phyloP scores from a whole-genome alignment of 2,888 invertebrate genomes.

The Euspilapteryx auroguttella region DNA sequence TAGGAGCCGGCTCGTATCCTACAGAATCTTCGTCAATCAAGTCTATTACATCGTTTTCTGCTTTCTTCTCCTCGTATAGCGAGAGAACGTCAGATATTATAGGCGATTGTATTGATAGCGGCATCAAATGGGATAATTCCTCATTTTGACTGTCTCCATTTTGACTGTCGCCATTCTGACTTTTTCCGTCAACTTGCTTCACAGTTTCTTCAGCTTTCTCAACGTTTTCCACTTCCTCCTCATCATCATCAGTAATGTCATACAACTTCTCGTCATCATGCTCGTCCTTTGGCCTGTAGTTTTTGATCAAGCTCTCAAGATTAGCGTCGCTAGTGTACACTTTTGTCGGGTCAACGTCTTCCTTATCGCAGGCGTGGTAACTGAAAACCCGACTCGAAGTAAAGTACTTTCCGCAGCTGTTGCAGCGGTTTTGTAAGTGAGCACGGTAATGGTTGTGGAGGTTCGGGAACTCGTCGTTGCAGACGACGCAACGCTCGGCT shows the following conservation, averaged over 20 bases:
- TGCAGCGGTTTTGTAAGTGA: conserved; percentile 59
- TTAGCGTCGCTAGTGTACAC: conserved; percentile 36
- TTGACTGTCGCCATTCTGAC: neutral
- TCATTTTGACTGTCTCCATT: conserved; percentile 11
- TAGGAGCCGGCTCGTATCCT: conserved; percentile 13
- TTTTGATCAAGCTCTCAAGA: conserved; percentile 25
- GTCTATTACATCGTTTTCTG: conserved; percentile 14
- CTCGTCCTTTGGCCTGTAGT: conserved; percentile 37
- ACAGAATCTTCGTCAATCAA: conserved; percentile 26
- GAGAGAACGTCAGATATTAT: conserved; percentile 48
- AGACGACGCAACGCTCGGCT: conserved; percentile 62
- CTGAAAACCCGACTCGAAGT: conserved; percentile 32
- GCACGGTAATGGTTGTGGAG: conserved; percentile 65
- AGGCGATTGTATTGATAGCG: conserved; percentile 30
- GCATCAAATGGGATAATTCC: conserved; percentile 18
- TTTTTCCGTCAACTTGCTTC: neutral
- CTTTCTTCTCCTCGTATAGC: conserved; percentile 19
- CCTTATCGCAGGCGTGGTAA: conserved; percentile 30
- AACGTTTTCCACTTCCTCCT: conserved; percentile 14
- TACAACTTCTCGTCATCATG: conserved; percentile 45
- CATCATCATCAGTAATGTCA: conserved; percentile 31
- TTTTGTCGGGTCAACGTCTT: conserved; percentile 33
- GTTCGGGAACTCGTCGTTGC: conserved; percentile 60
- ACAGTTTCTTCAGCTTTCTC: conserved; percentile 10
- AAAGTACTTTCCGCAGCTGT: conserved; percentile 42